A percentile compares a stretch with the other conserved stretches of the same genome.
phyloP scores from a whole-genome alignment of 2,113 vertebrate species.

The Erythrocercus mccallii region DNA sequence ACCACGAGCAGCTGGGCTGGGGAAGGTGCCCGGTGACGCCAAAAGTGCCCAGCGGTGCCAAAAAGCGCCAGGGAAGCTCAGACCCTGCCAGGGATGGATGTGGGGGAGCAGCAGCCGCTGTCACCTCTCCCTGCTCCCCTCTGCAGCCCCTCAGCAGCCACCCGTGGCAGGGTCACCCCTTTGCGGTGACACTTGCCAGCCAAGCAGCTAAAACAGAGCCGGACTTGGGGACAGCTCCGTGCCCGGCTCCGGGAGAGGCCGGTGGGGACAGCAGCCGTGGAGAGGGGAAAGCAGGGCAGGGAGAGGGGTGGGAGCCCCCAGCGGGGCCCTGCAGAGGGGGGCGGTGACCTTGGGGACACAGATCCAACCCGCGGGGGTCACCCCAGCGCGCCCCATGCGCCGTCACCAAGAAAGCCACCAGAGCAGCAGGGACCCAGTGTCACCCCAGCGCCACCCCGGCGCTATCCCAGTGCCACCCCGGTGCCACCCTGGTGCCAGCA shows the following conservation, averaged over 20 bases:
- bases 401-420: not conserved
- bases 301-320: not conserved
- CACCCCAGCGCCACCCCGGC: not conserved
- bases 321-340: not conserved
- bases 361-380: not conserved
- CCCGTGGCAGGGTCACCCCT: not conserved
- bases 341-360: not conserved
- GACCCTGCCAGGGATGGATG: fast-evolving
- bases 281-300: not conserved
- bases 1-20: fast-evolving
- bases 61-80: not conserved
- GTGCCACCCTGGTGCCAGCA: not conserved
- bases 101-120: not conserved
- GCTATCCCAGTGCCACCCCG: not conserved
- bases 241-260: not conserved
- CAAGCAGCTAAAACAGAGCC: not conserved
- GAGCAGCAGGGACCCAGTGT: not conserved
- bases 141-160: not conserved
- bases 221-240: not conserved
- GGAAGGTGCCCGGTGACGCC: not conserved
- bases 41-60: not conserved
- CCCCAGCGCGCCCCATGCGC: not conserved
- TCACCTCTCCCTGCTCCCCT: not conserved
- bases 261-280: not conserved
- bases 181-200: not conserved